Conservation (phyloP, 2,797 vertebrate species). For the Sebastolobus alascanus region DNA sequence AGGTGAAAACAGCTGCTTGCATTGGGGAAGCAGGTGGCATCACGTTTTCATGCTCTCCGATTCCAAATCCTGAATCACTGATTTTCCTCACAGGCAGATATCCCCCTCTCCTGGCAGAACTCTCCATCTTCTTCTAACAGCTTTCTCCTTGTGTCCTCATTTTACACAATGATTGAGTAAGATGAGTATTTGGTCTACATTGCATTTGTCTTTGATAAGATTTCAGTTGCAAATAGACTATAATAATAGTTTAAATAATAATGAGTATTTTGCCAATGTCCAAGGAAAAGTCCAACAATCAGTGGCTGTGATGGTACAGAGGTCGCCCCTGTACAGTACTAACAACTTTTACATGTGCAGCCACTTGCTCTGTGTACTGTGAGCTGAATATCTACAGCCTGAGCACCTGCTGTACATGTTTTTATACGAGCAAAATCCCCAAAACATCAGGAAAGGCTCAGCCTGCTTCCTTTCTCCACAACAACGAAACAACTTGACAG, state of each 20-base stretch:
- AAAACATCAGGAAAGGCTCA: slow-evolving; percentile 12
- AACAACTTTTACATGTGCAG: neutral
- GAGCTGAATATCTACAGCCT: neutral
- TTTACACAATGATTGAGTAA: neutral
- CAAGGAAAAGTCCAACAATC: neutral
- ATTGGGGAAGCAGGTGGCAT: neutral
- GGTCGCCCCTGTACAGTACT: accelerated
- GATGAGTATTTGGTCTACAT: neutral
- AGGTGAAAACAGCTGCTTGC: neutral
- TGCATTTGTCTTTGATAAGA: slow-evolving; percentile 27
- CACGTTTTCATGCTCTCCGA: neutral
- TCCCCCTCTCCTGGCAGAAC: slow-evolving; percentile 72
- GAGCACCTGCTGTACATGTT: neutral
- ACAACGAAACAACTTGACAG: slow-evolving; percentile 3
- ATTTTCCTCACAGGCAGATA: slow-evolving; percentile 37
- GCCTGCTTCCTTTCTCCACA: neutral
- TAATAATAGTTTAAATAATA: too few relatives aligned
- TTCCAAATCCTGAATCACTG: neutral
- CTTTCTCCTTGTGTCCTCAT: neutral
- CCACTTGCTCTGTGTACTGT: neutral
- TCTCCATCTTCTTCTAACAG: neutral
- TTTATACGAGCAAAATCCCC: neutral
- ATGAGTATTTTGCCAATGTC: neutral
- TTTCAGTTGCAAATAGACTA: neutral
- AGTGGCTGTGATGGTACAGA: neutral